A percentile compares a stretch with the other conserved stretches of the same genome.
Conservation (phyloP, 2,113 vertebrate genomes). For the Willisornis vidua region DNA sequence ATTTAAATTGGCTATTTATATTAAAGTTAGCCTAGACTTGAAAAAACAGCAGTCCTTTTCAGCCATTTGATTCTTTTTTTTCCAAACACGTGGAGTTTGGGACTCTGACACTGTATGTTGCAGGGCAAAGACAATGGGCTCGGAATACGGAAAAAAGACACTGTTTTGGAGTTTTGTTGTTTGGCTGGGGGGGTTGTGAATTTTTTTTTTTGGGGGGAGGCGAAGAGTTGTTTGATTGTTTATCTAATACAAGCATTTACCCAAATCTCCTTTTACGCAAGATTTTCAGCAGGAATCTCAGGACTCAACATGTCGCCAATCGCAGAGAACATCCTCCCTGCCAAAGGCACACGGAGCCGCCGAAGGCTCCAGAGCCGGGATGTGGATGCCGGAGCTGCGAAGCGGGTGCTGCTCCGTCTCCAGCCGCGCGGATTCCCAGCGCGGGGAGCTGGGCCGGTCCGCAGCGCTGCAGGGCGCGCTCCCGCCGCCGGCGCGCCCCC, state of each 20-base stretch:
- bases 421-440: neutral
- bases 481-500: neutral
- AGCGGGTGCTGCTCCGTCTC: too few relatives aligned
- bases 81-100: neutral
- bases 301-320: fast-evolving
- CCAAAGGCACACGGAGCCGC: neutral
- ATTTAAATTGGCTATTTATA: neutral
- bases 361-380: neutral
- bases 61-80: neutral
- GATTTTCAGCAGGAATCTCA: neutral
- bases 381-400: fast-evolving
- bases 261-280: neutral
- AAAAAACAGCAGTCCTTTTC: neutral
- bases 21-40: neutral
- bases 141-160: fast-evolving
- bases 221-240: fast-evolving
- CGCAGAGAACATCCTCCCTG: neutral
- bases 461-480: neutral
- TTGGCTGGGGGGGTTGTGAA: too few relatives aligned
- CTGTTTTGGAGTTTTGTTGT: neutral
- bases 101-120: neutral
- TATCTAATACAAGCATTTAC: too few relatives aligned
- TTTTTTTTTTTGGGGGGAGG: fast-evolving
- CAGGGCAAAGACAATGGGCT: neutral
- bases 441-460: too few relatives aligned